Conservation (phyloP, 2,888 invertebrate species). For the Pseudolycoriella hygida region DNA sequence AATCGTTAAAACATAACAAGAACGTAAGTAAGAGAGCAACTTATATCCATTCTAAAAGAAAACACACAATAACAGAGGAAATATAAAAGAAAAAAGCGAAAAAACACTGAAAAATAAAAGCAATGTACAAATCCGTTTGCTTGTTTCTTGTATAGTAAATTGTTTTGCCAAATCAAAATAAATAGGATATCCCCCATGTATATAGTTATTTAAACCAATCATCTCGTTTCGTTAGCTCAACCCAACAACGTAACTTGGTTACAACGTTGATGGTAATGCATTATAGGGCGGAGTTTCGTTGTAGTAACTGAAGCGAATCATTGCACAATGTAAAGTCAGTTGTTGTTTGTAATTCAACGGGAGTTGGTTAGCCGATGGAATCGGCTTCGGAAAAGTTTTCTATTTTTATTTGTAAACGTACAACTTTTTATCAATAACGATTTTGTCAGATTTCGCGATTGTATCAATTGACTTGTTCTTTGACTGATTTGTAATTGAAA, state of each 20-base stretch:
- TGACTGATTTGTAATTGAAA: too few relatives aligned
- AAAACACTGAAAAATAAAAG: constrained; percentile 1
- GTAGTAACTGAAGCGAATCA: not conserved
- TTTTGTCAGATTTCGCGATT: too few relatives aligned
- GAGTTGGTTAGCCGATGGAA: not conserved
- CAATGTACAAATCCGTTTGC: constrained; percentile 10
- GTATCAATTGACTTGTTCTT: too few relatives aligned
- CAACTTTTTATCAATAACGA: too few relatives aligned
- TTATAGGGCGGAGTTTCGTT: not conserved
- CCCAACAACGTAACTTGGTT: not conserved
- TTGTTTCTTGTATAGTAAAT: constrained; percentile 9
- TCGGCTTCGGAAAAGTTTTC: not conserved
- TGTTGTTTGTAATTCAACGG: not conserved
- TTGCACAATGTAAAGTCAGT: not conserved
- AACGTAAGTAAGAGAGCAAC: constrained; percentile 2
- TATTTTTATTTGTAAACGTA: not conserved
- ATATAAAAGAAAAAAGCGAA: not conserved
- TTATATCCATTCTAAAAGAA: not conserved
- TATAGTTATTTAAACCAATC: constrained; percentile 8
- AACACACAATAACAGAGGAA: not conserved
- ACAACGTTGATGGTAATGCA: not conserved
- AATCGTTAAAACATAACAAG: constrained; percentile 2
- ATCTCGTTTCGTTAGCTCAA: constrained; percentile 1
- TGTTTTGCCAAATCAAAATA: constrained; percentile 12
- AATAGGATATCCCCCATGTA: constrained; percentile 5